Conservation (phyloP, 1,140 invertebrate species). For the Diorhabda elongata region DNA sequence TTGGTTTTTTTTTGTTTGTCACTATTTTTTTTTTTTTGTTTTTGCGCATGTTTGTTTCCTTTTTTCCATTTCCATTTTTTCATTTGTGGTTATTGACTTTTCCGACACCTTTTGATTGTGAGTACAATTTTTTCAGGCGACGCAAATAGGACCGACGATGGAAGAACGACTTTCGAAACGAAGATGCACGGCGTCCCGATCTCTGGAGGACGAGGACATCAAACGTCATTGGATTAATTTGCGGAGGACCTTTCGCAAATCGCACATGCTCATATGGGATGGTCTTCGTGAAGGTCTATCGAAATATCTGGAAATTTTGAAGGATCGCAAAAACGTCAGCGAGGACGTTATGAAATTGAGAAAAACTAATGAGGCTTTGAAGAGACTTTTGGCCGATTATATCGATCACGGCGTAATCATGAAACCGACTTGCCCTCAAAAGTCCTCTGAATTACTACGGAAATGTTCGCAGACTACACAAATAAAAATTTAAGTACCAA, state of each 20-base stretch:
- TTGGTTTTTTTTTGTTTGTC: too few relatives aligned
- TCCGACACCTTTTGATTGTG: neutral
- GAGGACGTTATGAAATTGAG: conserved; percentile 38
- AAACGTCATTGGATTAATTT: conserved; percentile 52
- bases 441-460: neutral
- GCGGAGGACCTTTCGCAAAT: conserved; percentile 46
- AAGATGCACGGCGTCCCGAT: conserved; percentile 48
- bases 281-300: conserved; percentile 51
- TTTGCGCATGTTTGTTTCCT: neutral
- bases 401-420: conserved; percentile 27
- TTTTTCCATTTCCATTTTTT: neutral
- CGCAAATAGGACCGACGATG: conserved; percentile 25
- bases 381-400: conserved; percentile 36
- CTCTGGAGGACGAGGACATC: conserved; percentile 50
- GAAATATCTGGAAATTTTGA: conserved; percentile 51
- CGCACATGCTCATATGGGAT: conserved; percentile 54
- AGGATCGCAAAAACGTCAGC: conserved; percentile 38
- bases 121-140: conserved; percentile 6
- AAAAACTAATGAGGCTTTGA: conserved; percentile 38
- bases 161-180: conserved; percentile 27
- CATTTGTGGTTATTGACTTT: neutral
- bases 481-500: neutral
- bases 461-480: neutral
- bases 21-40: neutral
- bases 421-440: conserved; percentile 18